Evolutionary conservation across 2,113 vertebrate genomes (phyloP).

Genomic region (Lepus timidus): DNA sequence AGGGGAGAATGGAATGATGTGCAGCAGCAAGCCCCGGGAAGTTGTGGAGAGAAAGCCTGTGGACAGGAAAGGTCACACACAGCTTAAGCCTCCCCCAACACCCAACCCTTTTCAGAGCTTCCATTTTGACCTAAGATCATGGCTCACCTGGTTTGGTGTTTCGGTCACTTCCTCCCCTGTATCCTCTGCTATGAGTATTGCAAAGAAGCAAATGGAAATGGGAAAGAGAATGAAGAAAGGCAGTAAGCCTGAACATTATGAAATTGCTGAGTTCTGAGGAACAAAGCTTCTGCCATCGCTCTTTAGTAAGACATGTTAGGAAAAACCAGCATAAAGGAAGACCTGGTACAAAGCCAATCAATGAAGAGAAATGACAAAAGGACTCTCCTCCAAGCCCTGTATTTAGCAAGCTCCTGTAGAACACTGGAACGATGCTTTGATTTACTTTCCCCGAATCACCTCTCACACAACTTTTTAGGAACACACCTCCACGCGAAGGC

Average conservation of each 20-base stretch:
- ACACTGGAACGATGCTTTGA: conserved; percentile 59
- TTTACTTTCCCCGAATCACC: conserved; percentile 42
- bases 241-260: neutral
- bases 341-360: conserved; percentile 26
- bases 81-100: neutral
- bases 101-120: neutral
- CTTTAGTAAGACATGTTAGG: neutral
- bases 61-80: neutral
- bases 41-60: neutral
- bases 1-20: neutral
- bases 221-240: neutral
- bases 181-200: neutral
- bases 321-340: conserved; percentile 2
- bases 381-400: neutral
- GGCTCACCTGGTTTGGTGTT: neutral
- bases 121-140: neutral
- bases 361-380: conserved; percentile 67
- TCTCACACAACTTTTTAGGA: conserved; percentile 53
- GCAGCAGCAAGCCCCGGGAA: neutral
- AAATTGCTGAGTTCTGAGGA: conserved; percentile 7
- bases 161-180: neutral
- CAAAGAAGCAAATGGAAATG: neutral
- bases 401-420: neutral
- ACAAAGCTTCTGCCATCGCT: neutral
- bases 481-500: conserved; percentile 63